Percentiles rank a stretch among this genome's conserved stretches.
Conservation (phyloP, 2,888 invertebrate species). For the Zygogramma bicolorata region DNA sequence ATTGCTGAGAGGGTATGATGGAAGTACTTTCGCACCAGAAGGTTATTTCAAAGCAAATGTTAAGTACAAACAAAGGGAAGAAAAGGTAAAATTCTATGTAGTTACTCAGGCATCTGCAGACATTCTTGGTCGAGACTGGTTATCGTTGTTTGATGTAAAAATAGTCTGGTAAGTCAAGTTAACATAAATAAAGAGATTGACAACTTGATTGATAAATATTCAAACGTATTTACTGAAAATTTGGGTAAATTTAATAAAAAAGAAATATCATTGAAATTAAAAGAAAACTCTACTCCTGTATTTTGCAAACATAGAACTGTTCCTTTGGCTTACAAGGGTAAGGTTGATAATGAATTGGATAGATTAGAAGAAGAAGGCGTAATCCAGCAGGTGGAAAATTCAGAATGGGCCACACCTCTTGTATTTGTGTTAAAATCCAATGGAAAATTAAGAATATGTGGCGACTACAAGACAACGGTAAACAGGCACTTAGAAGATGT, state of each 20-base stretch:
- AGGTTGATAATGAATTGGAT: not conserved
- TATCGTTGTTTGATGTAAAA: not conserved
- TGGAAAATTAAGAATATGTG: conserved; percentile 47
- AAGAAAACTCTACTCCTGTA: not conserved
- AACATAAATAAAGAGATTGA: not conserved
- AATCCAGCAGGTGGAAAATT: conserved; percentile 41
- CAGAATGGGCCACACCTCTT: conserved; percentile 45
- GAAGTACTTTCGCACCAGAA: conserved; percentile 14
- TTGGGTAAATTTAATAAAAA: not conserved
- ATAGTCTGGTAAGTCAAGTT: not conserved
- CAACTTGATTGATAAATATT: not conserved
- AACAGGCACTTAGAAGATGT: conserved; percentile 43
- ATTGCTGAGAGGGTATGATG: conserved; percentile 20
- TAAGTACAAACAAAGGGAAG: not conserved
- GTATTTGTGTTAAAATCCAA: conserved; percentile 45
- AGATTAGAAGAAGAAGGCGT: conserved; percentile 48
- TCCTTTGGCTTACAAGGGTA: conserved; percentile 47
- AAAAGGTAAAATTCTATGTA: conserved; percentile 7
- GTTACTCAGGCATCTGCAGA: conserved; percentile 16
- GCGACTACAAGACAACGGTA: conserved; percentile 47
- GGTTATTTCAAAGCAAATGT: conserved; percentile 15
- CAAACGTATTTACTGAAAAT: not conserved
- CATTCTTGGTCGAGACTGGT: conserved; percentile 12
- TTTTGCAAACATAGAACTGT: conserved; percentile 49
- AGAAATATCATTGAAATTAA: not conserved